A percentile compares a stretch with the other conserved stretches of the same genome.
Evolutionary conservation across 2,113 vertebrate species (phyloP).

Genomic region (Platichthys flesus): DNA sequence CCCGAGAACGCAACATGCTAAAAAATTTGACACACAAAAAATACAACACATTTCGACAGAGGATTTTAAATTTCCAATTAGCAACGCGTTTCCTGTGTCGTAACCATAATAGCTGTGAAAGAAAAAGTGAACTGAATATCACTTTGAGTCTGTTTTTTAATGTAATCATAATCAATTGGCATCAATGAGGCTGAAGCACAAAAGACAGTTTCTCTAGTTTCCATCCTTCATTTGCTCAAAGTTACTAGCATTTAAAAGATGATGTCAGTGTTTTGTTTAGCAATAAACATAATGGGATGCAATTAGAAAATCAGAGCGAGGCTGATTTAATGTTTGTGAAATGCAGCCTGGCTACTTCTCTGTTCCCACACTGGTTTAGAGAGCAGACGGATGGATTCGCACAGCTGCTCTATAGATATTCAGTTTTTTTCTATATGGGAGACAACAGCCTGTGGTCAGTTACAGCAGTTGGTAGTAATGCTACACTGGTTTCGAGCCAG

Average conservation of each 20-base stretch:
- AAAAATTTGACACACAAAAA: conserved; percentile 28
- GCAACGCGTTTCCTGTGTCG: conserved; percentile 4
- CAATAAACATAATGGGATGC: conserved; percentile 18
- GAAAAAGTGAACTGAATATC: conserved; percentile 36
- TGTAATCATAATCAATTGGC: conserved; percentile 24
- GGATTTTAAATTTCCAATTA: conserved; percentile 37
- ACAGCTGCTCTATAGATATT: background rate
- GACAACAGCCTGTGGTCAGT: conserved; percentile 31
- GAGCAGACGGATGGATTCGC: conserved; percentile 7
- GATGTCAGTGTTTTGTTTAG: background rate
- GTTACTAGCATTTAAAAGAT: conserved; percentile 21
- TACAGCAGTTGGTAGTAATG: conserved; percentile 41
- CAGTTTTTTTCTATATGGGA: conserved; percentile 10
- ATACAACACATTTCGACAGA: conserved; percentile 13
- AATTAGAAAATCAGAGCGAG: background rate
- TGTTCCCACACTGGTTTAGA: background rate
- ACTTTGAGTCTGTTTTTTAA: conserved; percentile 25
- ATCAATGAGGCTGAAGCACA: conserved; percentile 12
- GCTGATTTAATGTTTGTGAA: conserved; percentile 26
- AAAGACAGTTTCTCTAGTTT: conserved; percentile 13
- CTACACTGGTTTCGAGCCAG: conserved; percentile 18
- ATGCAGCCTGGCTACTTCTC: background rate
- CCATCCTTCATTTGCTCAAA: conserved; percentile 17
- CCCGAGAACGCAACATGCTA: background rate
- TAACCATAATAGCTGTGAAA: conserved; percentile 14